Conservation (phyloP, 2,888 invertebrate genomes). For the Leuctra nigra region DNA sequence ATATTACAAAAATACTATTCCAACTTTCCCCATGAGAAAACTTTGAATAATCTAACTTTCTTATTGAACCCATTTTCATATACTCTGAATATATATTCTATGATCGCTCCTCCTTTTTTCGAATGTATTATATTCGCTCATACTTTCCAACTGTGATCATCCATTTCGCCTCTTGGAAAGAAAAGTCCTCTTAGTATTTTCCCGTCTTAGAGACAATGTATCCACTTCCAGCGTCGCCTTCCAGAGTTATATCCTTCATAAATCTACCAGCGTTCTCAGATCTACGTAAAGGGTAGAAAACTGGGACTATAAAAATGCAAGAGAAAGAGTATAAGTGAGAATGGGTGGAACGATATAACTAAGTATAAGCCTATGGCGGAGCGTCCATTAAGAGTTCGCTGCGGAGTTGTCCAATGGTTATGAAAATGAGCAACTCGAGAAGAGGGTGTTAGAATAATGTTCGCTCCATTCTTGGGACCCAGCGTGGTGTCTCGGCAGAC, state of each 20-base stretch:
- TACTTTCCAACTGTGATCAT: conserved; percentile 25
- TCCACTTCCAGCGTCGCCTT: background rate
- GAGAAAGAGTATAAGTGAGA: background rate
- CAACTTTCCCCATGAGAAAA: too few relatives aligned
- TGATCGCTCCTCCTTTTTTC: too few relatives aligned
- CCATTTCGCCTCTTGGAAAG: conserved; percentile 18
- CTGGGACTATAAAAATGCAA: background rate
- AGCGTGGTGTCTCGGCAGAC: background rate
- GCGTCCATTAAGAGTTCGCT: conserved; percentile 26
- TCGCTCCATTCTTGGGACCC: background rate
- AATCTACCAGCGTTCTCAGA: conserved; percentile 1
- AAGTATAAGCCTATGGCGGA: background rate
- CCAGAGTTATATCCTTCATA: conserved; percentile 5
- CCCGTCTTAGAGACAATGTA: conserved; percentile 27
- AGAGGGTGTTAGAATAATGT: background rate
- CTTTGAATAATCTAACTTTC: too few relatives aligned
- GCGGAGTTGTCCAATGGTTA: conserved; percentile 26
- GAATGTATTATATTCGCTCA: too few relatives aligned
- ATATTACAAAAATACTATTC: too few relatives aligned
- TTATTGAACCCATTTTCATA: too few relatives aligned
- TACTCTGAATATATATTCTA: too few relatives aligned
- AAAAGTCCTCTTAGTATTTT: conserved; percentile 15
- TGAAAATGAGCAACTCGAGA: conserved; percentile 24
- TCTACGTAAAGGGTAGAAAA: background rate
- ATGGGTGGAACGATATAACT: background rate